Conservation (phyloP, 2,797 vertebrate genomes). For the Tokudaia tokunoshimensis region DNA sequence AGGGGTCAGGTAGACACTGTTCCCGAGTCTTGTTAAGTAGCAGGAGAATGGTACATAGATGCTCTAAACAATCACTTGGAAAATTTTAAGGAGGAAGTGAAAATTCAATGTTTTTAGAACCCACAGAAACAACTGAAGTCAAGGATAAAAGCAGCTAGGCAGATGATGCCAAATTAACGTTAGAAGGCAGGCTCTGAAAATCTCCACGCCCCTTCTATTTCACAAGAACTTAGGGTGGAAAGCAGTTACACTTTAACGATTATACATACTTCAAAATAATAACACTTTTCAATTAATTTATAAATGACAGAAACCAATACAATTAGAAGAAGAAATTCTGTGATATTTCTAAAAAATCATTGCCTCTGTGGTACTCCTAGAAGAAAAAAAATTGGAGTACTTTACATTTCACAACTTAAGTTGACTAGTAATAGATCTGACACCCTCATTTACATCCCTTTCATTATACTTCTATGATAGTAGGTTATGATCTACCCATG, state of each 20-base stretch:
- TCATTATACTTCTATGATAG: neutral
- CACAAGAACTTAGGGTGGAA: neutral
- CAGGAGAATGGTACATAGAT: conserved; percentile 64
- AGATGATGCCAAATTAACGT: neutral
- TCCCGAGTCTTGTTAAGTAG: conserved; percentile 67
- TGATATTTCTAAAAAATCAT: neutral
- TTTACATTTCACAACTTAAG: neutral
- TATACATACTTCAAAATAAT: neutral
- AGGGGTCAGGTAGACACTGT: conserved; percentile 76
- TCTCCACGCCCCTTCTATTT: neutral
- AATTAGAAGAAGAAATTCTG: neutral
- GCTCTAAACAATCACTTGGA: conserved; percentile 52
- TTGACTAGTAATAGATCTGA: neutral
- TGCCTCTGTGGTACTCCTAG: neutral
- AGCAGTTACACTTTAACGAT: neutral
- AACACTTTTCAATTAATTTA: neutral
- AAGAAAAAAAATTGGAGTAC: neutral
- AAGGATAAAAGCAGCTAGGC: conserved; percentile 60
- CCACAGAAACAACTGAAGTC: conserved; percentile 1
- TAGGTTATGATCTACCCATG: accelerated
- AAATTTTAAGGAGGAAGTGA: conserved; percentile 16
- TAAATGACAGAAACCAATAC: neutral
- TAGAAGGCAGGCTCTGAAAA: conserved; percentile 26
- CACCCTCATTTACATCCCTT: accelerated
- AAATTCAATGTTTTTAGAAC: conserved; percentile 41